A percentile compares a stretch with the other conserved stretches of the same genome.
These are phyloP conservation scores for Zosterops lateralis DNA, from an alignment of 2,113 vertebrate species.

Conservation along the genomic window DNA sequence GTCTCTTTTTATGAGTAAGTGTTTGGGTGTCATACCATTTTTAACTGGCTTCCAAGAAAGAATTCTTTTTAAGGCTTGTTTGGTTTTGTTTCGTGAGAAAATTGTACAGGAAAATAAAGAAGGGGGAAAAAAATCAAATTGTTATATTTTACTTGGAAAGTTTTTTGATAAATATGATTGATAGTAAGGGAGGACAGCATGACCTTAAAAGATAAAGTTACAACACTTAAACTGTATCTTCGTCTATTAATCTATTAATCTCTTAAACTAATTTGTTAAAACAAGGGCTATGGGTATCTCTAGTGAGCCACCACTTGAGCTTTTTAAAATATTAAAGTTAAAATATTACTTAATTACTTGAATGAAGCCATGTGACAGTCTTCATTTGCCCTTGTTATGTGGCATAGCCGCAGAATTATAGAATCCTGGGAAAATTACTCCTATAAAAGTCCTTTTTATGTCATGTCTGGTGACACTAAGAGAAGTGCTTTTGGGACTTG, in stretches of 20 bases:
- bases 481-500: background rate
- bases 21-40: background rate
- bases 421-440: background rate
- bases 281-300: background rate
- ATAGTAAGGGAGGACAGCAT: background rate
- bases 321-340: background rate
- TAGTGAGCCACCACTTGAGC: background rate
- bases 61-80: background rate
- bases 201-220: background rate
- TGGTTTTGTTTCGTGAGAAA: background rate
- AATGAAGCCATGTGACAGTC: background rate
- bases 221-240: background rate
- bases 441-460: background rate
- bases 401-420: background rate
- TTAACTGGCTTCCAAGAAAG: background rate
- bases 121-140: background rate
- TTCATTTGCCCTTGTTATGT: background rate
- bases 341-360: background rate
- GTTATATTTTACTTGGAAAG: background rate
- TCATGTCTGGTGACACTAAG: background rate
- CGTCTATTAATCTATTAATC: background rate
- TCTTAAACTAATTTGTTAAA: background rate
- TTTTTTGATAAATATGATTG: background rate
- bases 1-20: background rate
- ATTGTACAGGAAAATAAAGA: background rate